Base-by-base conservation (phyloP, 2,888 invertebrate species). In the Masnerella sp. region DNA sequence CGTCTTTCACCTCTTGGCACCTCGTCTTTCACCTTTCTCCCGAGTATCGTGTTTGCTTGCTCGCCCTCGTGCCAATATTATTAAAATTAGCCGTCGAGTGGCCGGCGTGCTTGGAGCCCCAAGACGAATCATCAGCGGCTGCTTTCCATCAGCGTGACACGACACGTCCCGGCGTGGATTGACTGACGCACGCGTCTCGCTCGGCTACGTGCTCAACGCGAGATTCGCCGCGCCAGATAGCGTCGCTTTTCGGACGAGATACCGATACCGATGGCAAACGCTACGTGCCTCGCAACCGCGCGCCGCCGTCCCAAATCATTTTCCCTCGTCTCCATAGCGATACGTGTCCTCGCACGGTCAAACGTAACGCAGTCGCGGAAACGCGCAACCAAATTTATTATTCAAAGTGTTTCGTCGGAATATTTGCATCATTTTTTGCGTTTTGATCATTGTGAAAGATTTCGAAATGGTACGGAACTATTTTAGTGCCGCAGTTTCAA, bases 81-180 rank as follows among this genome's bases (percentile, higher is more conserved):
- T 79, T 78, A 76, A 79, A 78, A 78, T 78, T 77, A 77, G 79
- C 70, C 74, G n/a, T 73, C 72, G 61, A 71, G 69, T 52, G 49
- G 54, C 30, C 28, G 20, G 28, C 36, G 42, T 47, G 54, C 52
- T 69, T 69, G 32, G 32, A 34, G 18, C 28, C 47, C 28, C 47
- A 62, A 73, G 68, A 73, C 62, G 68, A 73, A 73, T 73, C 73
- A 64, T 73, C 73, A 51, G 62, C 20, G 62, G 62, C 25, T 51
- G 45, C 67, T 61, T 68, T 68, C 73, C 73, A 64, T 73, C 73
- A 68, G 54, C 64, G 68, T 68, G 68, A 74, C 68, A 64, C 68
- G 73, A 67, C 56, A 74, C 73, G 73, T 70, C 54, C 36, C 59
- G 22, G 20, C 58, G 52, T 22, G 54, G 64, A 65, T 69, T 74